Evolutionary conservation across 2,113 vertebrate genomes (phyloP), one percentile per base, ranked within the genome.

Genomic region (Forbesichthys agassizii): DNA sequence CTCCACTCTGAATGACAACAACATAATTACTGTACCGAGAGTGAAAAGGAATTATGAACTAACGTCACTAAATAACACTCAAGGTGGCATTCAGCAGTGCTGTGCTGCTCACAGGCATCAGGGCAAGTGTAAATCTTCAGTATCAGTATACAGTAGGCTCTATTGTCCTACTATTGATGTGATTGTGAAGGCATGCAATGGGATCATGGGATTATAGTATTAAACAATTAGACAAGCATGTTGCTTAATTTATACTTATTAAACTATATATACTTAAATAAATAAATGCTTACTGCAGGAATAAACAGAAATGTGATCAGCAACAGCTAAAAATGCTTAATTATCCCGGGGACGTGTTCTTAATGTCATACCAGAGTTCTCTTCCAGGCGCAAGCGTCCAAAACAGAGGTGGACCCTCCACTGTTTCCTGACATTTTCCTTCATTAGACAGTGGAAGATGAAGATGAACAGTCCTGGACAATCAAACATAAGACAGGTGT

Each of bases 381-480:
- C 92, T 33, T 87, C 90, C 60, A 92, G 90, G 42, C 6, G 60
- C 66, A 93, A 91, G 68, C 86, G 89, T 27, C 93, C 90, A 9
- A 92, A 94, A 69, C 93, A 94, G 18, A 98, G 89, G 52, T 95
- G 90, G 47, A 85, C 76, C 75, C 83, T 88, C 93, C 95, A 97
- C 69, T 96, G 95, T 63, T 93, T 94, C 53, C 87, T 75, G 14
- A 95, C 95, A 1, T 92, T 96, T 48, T 96, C 94, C 83, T 97
- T 98, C 93, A 95, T 92, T 56, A 96, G 78, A 63, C 96, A 98
- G 90, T 96, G 94, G 80, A 96, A 96, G 64, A 96, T 47, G 68
- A 97, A 98, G 81, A 98, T 93, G 66, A 98, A 94, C 81, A 97
- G 90, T 13, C 96, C 95, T 97, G 82, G 1, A 88, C 82, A 14